These are phyloP conservation scores for Hylomyscus alleni DNA, from an alignment of 2,797 vertebrate species.

Conservation along the genomic window DNA sequence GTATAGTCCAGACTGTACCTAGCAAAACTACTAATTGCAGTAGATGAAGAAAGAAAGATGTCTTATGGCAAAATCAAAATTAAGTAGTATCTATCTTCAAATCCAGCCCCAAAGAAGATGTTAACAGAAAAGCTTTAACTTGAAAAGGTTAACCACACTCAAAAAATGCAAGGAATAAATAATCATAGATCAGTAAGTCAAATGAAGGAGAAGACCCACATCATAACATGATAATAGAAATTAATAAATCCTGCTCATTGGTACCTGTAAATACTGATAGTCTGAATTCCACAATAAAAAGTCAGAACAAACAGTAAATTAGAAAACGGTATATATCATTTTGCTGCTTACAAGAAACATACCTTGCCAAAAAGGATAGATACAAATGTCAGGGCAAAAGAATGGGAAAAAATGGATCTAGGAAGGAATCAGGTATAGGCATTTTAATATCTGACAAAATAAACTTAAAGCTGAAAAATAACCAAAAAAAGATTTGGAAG, in stretches of 20 bases:
- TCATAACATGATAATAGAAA: background rate
- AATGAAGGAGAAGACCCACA: background rate
- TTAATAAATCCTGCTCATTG: background rate
- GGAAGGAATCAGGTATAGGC: background rate
- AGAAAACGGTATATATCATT: background rate
- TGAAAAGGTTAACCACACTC: background rate
- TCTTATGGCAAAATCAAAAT: background rate
- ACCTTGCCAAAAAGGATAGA: background rate
- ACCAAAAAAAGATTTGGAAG: background rate
- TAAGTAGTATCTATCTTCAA: background rate
- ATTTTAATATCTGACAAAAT: background rate
- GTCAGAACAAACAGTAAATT: background rate
- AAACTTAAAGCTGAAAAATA: background rate
- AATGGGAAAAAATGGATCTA: background rate
- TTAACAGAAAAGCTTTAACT: background rate
- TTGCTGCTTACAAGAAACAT: background rate
- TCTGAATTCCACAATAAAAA: background rate
- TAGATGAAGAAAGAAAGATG: background rate
- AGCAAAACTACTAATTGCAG: background rate
- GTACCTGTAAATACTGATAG: background rate
- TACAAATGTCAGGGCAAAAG: background rate
- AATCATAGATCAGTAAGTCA: background rate
- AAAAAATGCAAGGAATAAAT: background rate
- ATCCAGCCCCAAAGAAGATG: background rate
- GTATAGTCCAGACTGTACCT: background rate